phyloP scores from a whole-genome alignment of 2,888 invertebrate genomes.

The Agrenia bidenticulata region DNA sequence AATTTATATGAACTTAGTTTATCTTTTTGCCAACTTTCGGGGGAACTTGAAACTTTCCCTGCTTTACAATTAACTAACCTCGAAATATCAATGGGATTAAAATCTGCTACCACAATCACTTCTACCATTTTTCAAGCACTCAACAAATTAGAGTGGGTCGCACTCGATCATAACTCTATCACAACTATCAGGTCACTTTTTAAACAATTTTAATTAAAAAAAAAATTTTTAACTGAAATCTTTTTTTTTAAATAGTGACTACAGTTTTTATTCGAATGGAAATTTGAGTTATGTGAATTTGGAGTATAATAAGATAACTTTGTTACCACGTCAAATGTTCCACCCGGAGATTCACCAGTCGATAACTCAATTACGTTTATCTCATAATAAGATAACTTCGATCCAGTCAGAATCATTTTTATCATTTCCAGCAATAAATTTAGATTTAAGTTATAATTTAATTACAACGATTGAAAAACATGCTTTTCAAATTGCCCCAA shows the following conservation, averaged over 20 bases:
- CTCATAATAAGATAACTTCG: slow-evolving; percentile 55
- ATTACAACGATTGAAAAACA: slow-evolving; percentile 67
- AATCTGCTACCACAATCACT: slow-evolving; percentile 65
- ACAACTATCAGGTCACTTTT: slow-evolving; percentile 65
- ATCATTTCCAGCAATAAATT: slow-evolving; percentile 50
- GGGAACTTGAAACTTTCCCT: slow-evolving; percentile 74
- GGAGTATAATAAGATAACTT: slow-evolving; percentile 78
- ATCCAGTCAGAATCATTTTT: slow-evolving; percentile 46
- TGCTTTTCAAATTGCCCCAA: slow-evolving; percentile 66
- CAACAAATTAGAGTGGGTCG: slow-evolving; percentile 70
- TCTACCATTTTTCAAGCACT: slow-evolving; percentile 45
- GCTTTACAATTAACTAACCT: slow-evolving; percentile 75
- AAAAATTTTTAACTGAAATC: no score
- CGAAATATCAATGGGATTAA: slow-evolving; percentile 81
- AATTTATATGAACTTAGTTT: slow-evolving; percentile 83
- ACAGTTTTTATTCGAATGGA: slow-evolving; percentile 61
- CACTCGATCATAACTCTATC: slow-evolving; percentile 84
- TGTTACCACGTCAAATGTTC: slow-evolving; percentile 69
- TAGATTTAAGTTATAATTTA: slow-evolving; percentile 66
- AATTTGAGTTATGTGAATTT: slow-evolving; percentile 78
- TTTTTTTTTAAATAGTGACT: slow-evolving; percentile 52
- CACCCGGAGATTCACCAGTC: slow-evolving; percentile 69
- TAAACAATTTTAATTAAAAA: no score
- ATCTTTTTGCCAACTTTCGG: slow-evolving; percentile 83
- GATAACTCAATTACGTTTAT: slow-evolving; percentile 75